Conservation (phyloP, 2,797 vertebrate species). For the Sebastes variabilis region DNA sequence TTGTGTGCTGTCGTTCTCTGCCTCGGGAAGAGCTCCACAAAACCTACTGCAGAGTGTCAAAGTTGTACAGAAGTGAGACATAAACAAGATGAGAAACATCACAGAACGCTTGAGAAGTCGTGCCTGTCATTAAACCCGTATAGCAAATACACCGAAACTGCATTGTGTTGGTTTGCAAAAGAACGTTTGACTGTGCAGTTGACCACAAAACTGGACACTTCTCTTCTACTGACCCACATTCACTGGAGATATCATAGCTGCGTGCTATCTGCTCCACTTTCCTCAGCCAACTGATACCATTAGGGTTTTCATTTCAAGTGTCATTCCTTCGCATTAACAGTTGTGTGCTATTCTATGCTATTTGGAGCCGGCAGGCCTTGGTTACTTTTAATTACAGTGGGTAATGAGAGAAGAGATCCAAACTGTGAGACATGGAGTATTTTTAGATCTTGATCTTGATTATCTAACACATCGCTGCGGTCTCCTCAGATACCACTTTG, state of each 20-base stretch:
- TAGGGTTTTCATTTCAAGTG: constrained; percentile 64
- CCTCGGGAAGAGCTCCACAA: constrained; percentile 52
- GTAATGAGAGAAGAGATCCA: constrained; percentile 82
- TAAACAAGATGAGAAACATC: constrained; percentile 36
- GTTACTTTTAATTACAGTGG: constrained; percentile 84
- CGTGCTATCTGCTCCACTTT: constrained; percentile 39
- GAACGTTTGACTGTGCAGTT: not conserved
- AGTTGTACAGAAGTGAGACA: constrained; percentile 43
- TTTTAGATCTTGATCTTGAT: constrained; percentile 81
- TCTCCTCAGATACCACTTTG: constrained; percentile 63
- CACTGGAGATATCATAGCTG: constrained; percentile 3
- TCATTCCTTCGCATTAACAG: constrained; percentile 73
- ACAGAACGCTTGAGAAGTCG: constrained; percentile 14
- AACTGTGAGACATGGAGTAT: constrained; percentile 80
- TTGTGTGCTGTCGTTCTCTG: constrained; percentile 51
- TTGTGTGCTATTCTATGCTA: constrained; percentile 70
- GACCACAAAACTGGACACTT: constrained; percentile 18
- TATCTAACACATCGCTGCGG: constrained; percentile 68
- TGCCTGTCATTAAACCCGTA: constrained; percentile 29
- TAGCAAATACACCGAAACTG: constrained; percentile 7
- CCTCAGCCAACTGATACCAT: constrained; percentile 35
- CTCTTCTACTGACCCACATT: constrained; percentile 38
- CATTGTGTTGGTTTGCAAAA: not conserved
- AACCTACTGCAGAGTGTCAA: constrained; percentile 56
- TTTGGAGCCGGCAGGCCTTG: constrained; percentile 68